Evolutionary conservation across 2,797 vertebrate genomes (phyloP).

Genomic region (Sebastes glaucus): DNA sequence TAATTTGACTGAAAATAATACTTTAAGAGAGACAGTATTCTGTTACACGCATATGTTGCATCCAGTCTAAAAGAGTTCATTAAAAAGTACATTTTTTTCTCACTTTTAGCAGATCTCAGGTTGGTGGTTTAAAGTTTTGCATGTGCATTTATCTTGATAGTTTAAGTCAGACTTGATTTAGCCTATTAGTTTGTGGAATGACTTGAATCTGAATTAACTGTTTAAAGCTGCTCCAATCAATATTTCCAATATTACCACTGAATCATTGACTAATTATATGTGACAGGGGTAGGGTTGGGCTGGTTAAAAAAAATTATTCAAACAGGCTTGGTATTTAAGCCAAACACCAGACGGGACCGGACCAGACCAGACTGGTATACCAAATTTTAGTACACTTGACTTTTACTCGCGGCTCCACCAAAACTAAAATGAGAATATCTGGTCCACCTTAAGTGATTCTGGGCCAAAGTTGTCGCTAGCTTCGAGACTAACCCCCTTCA

Average conservation of each 20-base stretch:
- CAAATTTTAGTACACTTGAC: accelerated
- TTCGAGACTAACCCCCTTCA: too few species aligned
- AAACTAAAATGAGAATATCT: too few species aligned
- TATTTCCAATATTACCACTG: not conserved
- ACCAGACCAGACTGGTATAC: too few species aligned
- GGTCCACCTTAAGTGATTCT: too few species aligned
- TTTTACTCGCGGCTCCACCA: too few species aligned
- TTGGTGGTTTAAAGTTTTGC: not conserved
- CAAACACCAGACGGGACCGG: too few species aligned
- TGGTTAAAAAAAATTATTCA: too few species aligned
- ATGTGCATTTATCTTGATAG: not conserved
- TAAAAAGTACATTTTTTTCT: not conserved
- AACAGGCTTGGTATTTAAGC: accelerated
- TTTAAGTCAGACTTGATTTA: not conserved
- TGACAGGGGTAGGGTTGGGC: not conserved
- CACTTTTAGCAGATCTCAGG: not conserved
- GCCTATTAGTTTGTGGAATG: not conserved
- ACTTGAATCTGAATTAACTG: not conserved
- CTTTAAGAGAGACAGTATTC: not conserved
- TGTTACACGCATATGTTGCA: not conserved
- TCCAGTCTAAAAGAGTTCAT: not conserved
- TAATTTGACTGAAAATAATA: not conserved
- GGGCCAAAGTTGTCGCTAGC: too few species aligned
- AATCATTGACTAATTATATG: not conserved
- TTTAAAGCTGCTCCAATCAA: not conserved